Base-by-base conservation (phyloP, 2,797 vertebrate genomes). In the Rhodeus uyekii region DNA sequence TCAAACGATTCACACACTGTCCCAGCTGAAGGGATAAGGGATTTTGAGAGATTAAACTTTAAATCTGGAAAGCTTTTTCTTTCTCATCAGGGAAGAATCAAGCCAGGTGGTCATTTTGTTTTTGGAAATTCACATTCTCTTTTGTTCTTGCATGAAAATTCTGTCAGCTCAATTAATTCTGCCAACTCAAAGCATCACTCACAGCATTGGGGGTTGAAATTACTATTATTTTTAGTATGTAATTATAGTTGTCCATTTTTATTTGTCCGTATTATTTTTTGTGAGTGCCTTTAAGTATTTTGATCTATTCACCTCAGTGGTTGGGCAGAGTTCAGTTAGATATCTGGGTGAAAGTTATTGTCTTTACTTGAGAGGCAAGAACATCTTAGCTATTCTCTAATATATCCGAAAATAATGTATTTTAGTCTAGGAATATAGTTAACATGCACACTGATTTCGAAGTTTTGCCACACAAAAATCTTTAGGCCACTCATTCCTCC, bases 21-120 rank as follows among this genome's bases (percentile, higher is more conserved):
- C 65, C 64, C 42, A 71, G 34, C 67, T 64, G 79, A 72, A 78
- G 80, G 69, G 58, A 19, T 53, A 55, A 67, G 71, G 58, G 83
- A 73, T 78, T 81, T 65, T 16, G 68, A 46, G 32, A 64, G 60
- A 82, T 82, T 78, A 73, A 72, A 36, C 24, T 72, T 85, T 82
- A 74, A 76, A 80, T 60, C 50, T 61, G 39, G 39, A 71, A 78
- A 42, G 63, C 16, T 34, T 46, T 77, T 58, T 46, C 38, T 60
- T 48, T 38, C 73, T 71, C 13, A 8, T 60, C 34, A 42, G 55
- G 29, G 13, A 73, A 73, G 38, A 69, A 73, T 78, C 27, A 85
- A 63, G 74, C 73, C 34, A 55, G 24, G 46, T 19, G 61, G 46
- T 65, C 44, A 74, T 53, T 27, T 22, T 7, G 18, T 34, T 9